Evolutionary conservation across 2,888 invertebrate species (phyloP), one percentile per base, ranked within the genome.

Genomic region (Liopterus haemorrhoidalis): DNA sequence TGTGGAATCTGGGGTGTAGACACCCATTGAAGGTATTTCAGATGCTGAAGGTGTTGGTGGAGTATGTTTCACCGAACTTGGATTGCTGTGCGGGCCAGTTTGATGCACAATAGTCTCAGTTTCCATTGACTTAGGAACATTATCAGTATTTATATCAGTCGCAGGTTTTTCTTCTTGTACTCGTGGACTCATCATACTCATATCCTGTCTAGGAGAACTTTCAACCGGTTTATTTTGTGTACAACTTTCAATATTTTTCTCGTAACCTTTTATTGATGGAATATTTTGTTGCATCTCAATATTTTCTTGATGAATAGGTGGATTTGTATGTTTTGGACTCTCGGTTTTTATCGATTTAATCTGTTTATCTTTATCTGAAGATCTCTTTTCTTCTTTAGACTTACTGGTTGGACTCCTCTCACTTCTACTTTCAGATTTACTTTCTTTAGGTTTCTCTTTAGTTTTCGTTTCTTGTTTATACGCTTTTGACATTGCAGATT

Each of bases 1-100:
- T 0, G 86, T 83, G 0, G 89, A 83, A 58, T 89, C 89, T 0
- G 89, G 85, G 0, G 86, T 89, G 60, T 90, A 91, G 0, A 89
- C 86, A 0, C 86, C 87, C 81, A 88, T 81, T 1, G 85, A 85
- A n/a, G 83, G 81, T 49, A 85, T 66, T 36, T 82, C 83, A 0
- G 78, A 64, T 37, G 72, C 70, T 8, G 70, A 69, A 11, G 67
- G 65, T 25, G 60, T 57, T 4, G 73, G 70, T 18, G 72, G 70
- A 1, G 73, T 72, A 33, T 72, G 68, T 51, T 74, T 72, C 0
- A 70, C 65, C 1, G 70, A 68, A n/a, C 66, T 67, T 12, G 65
- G 66, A 57, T 65, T 69, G 43, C 18, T 30, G 1, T 60, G 58
- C 5, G 63, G 58, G 42, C 59, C 46, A 12, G 57, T 55, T 43